phyloP scores from a whole-genome alignment of 2,888 invertebrate species.

The Druceiella hillmani region DNA sequence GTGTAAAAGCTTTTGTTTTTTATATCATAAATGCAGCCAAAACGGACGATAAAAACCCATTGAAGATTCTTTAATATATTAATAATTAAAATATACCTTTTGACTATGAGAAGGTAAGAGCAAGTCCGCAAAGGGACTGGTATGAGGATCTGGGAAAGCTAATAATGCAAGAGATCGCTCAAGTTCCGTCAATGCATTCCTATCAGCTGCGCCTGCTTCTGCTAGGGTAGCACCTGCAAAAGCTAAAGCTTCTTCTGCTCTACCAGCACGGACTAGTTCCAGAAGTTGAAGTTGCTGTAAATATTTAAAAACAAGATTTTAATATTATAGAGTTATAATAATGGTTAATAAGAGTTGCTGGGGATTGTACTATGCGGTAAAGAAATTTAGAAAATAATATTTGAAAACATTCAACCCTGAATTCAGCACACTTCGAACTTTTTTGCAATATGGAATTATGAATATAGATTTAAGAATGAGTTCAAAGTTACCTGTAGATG shows the following conservation, averaged over 20 bases:
- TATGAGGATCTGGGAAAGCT: slow-evolving; percentile 94
- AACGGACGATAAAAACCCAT: slow-evolving; percentile 1
- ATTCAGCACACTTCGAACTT: too few species aligned
- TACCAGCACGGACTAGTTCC: slow-evolving; percentile 78
- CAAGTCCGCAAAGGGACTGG: slow-evolving; percentile 92
- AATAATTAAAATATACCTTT: slow-evolving; percentile 54
- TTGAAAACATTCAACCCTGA: too few species aligned
- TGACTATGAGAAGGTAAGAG: slow-evolving; percentile 91
- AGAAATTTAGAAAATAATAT: neutral
- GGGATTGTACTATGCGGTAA: too few species aligned
- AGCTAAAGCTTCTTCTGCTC: slow-evolving; percentile 81
- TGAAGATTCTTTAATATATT: slow-evolving; percentile 3
- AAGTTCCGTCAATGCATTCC: slow-evolving; percentile 66
- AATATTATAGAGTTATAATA: too few species aligned
- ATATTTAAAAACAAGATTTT: slow-evolving; percentile 12
- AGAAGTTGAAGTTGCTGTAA: slow-evolving; percentile 82
- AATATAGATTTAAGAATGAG: neutral
- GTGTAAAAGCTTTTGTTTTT: too few species aligned
- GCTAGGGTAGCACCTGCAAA: slow-evolving; percentile 88
- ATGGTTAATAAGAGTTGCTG: too few species aligned
- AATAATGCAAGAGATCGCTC: slow-evolving; percentile 91
- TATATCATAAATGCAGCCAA: slow-evolving; percentile 1
- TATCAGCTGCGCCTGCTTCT: slow-evolving; percentile 82
- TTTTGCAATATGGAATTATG: neutral
- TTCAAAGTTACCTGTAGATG: slow-evolving; percentile 81